Conservation (phyloP, 37 sponge, comb jelly and placozoan species). For the Diacarnus erythraeanus region DNA sequence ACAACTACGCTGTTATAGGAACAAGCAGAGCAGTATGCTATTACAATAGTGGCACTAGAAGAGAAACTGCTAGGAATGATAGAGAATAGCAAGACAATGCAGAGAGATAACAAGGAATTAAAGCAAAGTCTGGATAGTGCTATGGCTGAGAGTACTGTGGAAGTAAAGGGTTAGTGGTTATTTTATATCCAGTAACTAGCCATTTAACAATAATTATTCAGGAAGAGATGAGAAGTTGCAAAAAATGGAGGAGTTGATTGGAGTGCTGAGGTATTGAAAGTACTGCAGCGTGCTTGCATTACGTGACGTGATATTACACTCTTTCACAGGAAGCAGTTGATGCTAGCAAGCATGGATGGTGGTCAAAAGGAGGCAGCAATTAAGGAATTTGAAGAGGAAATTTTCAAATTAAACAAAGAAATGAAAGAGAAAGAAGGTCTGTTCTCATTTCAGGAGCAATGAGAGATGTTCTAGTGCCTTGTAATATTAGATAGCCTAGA, state of each 20-base stretch:
- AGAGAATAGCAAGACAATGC: constrained; percentile 8
- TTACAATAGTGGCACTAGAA: constrained; percentile 76
- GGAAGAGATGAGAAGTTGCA: constrained; percentile 17
- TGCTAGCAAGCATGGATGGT: constrained; percentile 1
- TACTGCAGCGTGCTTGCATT: not conserved
- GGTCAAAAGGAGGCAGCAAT: not conserved
- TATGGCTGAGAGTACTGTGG: not conserved
- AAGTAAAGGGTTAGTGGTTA: constrained; percentile 8
- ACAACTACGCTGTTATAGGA: constrained; percentile 31
- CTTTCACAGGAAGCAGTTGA: constrained; percentile 27
- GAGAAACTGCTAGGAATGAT: constrained; percentile 62
- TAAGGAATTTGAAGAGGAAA: not conserved
- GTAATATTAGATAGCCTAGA: constrained; percentile 13
- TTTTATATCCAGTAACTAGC: not conserved
- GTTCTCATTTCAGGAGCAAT: not conserved
- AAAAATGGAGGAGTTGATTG: not conserved
- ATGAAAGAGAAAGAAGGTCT: constrained; percentile 11
- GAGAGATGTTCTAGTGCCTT: not conserved
- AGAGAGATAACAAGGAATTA: constrained; percentile 19
- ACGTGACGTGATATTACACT: not conserved
- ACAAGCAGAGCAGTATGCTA: constrained; percentile 67
- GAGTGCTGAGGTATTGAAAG: constrained; percentile 4
- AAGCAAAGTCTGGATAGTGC: not conserved
- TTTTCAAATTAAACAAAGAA: not conserved
- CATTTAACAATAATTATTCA: not conserved